Base-by-base conservation (phyloP, 64 coral and sea anemone species). In the Dendronephthya gigantea region DNA sequence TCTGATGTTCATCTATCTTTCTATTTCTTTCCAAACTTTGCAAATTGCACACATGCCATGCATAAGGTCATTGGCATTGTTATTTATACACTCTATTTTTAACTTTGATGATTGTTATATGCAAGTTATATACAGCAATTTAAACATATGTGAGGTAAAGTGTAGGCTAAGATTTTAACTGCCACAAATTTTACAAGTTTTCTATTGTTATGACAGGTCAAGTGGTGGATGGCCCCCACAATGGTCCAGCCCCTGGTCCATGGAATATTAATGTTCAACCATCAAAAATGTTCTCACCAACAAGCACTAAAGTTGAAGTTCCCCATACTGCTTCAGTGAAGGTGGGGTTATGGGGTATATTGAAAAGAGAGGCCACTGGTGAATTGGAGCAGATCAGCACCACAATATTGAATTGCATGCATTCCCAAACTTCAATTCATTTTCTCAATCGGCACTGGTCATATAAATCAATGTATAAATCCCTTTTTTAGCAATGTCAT, bases 281-380 rank as follows among this genome's bases (percentile, higher is more conserved):
- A n/a, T 37, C 45, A 29, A 76, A 76, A 37, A 51, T 88, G 70
- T 88, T 88, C 38, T 5, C 74, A 1, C 30, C 74, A 1, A 11
- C 38, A 2, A 52, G 38, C 31, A 88, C 35, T 13, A 79, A 88
- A 25, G 81, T 88, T 82, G 86, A 88, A 37, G 86, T 88, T 31
- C 86, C 86, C 76, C 86, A 88, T 50, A 88, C 86, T 9, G 86
- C 86, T 55, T 39, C 81, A 22, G 66, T 88, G 22, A 88, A 88
- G 86, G 86, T 88, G 45, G 30, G 25, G 22, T 17, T 74, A 25
- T 19, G 68, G 13, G 13, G 1, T 27, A 11, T 30, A 4, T 74
- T 2, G 3, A 30, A 74, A 74, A 13, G 10, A 2, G 68, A 74
- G 19, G 11, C n/a, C 25, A 74, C n/a, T n/a, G 68, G 68, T 52